Evolutionary conservation across 2,113 vertebrate genomes (phyloP).

Genomic region (Romanogobio albipinnatus): DNA sequence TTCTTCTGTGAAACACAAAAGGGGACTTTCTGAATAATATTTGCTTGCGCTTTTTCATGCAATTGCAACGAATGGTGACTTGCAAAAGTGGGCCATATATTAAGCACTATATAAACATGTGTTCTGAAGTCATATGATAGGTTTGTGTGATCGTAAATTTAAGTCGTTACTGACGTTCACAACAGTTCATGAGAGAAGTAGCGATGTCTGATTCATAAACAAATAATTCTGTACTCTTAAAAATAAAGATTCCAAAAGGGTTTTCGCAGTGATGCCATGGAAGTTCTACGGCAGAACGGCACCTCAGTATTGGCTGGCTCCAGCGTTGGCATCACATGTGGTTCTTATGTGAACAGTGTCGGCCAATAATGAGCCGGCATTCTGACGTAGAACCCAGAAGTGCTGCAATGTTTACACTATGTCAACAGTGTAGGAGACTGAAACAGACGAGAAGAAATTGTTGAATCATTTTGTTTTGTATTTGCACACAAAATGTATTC

Average conservation of each 20-base stretch:
- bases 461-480: too few species aligned
- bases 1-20: background rate
- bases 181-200: background rate
- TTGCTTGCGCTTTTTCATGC: background rate
- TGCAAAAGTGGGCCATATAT: background rate
- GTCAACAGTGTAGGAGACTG: too few species aligned
- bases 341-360: too few species aligned
- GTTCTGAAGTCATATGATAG: background rate
- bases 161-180: background rate
- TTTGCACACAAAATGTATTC: too few species aligned
- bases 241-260: background rate
- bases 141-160: background rate
- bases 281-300: background rate
- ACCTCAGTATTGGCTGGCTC: too few species aligned
- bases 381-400: too few species aligned
- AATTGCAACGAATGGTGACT: background rate
- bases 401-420: too few species aligned
- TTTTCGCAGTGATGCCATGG: background rate
- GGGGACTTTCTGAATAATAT: background rate
- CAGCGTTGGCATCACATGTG: too few species aligned
- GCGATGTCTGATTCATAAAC: background rate
- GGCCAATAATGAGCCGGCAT: too few species aligned
- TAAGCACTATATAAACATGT: background rate
- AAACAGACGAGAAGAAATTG: too few species aligned
- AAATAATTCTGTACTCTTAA: too few species aligned